A percentile compares a stretch with the other conserved stretches of the same genome.
phyloP scores from a whole-genome alignment of 2,113 vertebrate genomes.

The Neofelis nebulosa region DNA sequence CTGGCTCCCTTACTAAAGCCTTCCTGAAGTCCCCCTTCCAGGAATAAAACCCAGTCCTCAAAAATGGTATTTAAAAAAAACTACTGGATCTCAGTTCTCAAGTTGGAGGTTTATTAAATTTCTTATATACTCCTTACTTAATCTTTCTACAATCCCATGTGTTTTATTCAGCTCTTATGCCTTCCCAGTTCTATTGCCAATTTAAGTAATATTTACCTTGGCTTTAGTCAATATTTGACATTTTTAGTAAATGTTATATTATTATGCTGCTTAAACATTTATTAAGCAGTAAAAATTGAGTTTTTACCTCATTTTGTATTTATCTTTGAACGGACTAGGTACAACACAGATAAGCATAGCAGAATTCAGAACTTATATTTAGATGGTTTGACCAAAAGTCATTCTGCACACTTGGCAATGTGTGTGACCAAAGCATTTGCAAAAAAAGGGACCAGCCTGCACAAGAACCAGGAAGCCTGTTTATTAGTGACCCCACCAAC shows the following conservation, averaged over 20 bases:
- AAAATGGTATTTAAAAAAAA: not conserved
- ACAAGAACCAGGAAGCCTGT: not conserved
- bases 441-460: not conserved
- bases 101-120: not conserved
- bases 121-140: not conserved
- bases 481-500: not conserved
- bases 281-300: slow-evolving; percentile 62
- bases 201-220: slow-evolving; percentile 66
- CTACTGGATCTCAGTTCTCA: not conserved
- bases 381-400: not conserved
- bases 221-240: slow-evolving; percentile 73
- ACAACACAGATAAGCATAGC: not conserved
- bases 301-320: slow-evolving; percentile 52
- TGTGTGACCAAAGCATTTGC: not conserved
- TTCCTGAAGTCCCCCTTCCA: not conserved
- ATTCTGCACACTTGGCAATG: not conserved
- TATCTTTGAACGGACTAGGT: slow-evolving; percentile 36
- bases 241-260: slow-evolving; percentile 60
- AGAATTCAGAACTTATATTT: not conserved
- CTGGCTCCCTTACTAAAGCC: not conserved
- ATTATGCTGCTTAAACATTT: slow-evolving; percentile 62
- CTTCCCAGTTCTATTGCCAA: slow-evolving; percentile 14
- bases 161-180: slow-evolving; percentile 27
- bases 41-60: not conserved
- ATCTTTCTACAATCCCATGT: slow-evolving; percentile 18